Evolutionary conservation across 1,140 invertebrate species (phyloP), one percentile per base, ranked within the genome.

Genomic region (Drosophila ohnishii): DNA sequence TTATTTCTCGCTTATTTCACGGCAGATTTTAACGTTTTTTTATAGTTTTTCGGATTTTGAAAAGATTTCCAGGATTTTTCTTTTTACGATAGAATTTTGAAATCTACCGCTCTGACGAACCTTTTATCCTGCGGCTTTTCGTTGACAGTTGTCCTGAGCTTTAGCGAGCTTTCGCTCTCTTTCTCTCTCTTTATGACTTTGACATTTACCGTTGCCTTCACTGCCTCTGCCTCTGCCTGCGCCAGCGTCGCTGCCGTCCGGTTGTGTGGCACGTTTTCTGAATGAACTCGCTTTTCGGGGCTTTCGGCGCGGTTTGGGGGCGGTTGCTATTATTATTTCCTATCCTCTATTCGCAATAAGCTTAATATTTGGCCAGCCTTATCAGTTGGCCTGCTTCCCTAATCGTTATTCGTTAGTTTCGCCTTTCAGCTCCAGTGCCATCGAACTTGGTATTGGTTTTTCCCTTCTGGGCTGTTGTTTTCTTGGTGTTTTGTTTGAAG

Each of bases 401-500:
- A 89, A 88, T 84, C 74, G 63, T 80, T 78, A 80, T 87, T 87
- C 85, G 84, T 87, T 88, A 87, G 76, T 71, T 88, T 74, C 57
- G 32, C 50, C 32, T 58, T 69, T n/a, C 50, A 53, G 50, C 32
- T 19, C 32, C 7, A 55, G 50, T 66, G 63, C 58, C 75, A 75
- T 86, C 75, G 75, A 85, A 78, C 78, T 85, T 78, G 63, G 65
- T 59, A 79, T 82, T 86, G 37, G 64, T 78, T 81, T 76, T 85
- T 66, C 16, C 37, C 70, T 65, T 72, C 34, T 74, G 51, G 51
- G 34, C 74, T 67, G 56, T 57, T 64, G 64, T 65, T 74, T 76
- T 83, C 40, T 88, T 88, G 84, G 85, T 88, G 84, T 88, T 87
- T 87, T 80, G 55, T 56, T 88, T 84, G 71, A 88, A 88, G 84